A percentile compares a stretch with the other conserved stretches of the same genome.
Conservation (phyloP, 2,888 invertebrate species). For the Copidosoma aretas region DNA sequence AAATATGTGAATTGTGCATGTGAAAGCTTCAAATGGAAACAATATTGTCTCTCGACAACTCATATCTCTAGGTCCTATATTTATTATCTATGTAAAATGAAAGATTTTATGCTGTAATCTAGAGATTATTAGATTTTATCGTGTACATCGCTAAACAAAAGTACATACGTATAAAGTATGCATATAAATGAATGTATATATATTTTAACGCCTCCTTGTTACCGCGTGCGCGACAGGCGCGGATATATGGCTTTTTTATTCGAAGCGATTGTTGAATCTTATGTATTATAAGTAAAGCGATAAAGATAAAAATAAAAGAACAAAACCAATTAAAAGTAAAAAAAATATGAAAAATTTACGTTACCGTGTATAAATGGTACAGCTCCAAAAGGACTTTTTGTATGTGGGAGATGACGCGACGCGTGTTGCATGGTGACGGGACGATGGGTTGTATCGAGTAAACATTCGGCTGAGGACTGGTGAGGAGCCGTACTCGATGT, state of each 20-base stretch:
- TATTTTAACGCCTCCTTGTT: conserved; percentile 59
- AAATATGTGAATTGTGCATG: conserved; percentile 31
- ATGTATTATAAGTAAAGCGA: conserved; percentile 54
- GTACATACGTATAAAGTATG: conserved; percentile 48
- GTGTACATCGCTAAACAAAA: conserved; percentile 56
- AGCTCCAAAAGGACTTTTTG: conserved; percentile 55
- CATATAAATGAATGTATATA: conserved; percentile 49
- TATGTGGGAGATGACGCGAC: conserved; percentile 50
- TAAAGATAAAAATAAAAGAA: conserved; percentile 28
- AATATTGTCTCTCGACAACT: conserved; percentile 20
- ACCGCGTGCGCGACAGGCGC: conserved; percentile 55
- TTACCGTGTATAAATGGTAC: conserved; percentile 58
- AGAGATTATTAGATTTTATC: conserved; percentile 61
- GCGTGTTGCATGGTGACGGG: conserved; percentile 52
- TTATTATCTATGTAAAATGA: conserved; percentile 57
- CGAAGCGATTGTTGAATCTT: conserved; percentile 60
- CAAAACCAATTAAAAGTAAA: background rate
- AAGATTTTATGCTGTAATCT: conserved; percentile 57
- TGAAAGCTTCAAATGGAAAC: conserved; percentile 27
- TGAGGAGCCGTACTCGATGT: conserved; percentile 52
- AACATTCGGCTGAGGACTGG: conserved; percentile 53
- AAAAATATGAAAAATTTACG: conserved; percentile 42
- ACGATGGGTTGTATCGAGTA: conserved; percentile 43
- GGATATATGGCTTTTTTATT: conserved; percentile 60
- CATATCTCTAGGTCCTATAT: conserved; percentile 44